These are phyloP conservation scores for Anabacerthia variegaticeps DNA, from an alignment of 2,797 vertebrate species.

Conservation along the genomic window DNA sequence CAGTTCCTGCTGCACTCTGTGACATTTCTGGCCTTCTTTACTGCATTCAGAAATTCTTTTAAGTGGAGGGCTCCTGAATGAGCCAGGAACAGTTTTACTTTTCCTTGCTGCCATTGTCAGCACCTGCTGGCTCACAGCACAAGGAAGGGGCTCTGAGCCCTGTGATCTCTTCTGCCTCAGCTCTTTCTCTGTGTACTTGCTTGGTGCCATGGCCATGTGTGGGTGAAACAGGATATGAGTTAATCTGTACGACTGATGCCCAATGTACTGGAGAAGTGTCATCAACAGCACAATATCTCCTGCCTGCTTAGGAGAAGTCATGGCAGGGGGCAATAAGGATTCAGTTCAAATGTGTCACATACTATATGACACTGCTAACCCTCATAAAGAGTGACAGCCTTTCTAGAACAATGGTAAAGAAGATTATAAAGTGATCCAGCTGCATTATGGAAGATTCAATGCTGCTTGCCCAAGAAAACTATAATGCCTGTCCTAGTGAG, in stretches of 20 bases:
- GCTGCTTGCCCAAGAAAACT: background rate
- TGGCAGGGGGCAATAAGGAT: background rate
- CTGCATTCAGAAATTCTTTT: background rate
- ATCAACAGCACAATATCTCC: background rate
- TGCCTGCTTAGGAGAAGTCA: background rate
- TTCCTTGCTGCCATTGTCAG: rapidly evolving
- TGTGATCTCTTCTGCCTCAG: background rate
- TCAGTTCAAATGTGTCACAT: rapidly evolving
- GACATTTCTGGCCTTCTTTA: background rate
- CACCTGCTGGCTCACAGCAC: background rate
- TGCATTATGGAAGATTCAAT: background rate
- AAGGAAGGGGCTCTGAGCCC: background rate
- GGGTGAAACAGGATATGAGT: background rate
- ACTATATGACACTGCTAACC: background rate
- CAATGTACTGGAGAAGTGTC: rapidly evolving
- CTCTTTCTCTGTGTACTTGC: background rate
- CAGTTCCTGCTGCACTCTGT: background rate
- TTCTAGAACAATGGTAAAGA: background rate
- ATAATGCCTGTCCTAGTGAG: background rate
- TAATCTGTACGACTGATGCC: background rate
- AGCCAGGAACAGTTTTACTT: background rate
- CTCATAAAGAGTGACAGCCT: background rate
- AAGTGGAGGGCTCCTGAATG: background rate
- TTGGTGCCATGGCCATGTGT: background rate
- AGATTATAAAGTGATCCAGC: background rate